Evolutionary conservation across 2,888 invertebrate species (phyloP).

Genomic region (Electrophaes corylata): DNA sequence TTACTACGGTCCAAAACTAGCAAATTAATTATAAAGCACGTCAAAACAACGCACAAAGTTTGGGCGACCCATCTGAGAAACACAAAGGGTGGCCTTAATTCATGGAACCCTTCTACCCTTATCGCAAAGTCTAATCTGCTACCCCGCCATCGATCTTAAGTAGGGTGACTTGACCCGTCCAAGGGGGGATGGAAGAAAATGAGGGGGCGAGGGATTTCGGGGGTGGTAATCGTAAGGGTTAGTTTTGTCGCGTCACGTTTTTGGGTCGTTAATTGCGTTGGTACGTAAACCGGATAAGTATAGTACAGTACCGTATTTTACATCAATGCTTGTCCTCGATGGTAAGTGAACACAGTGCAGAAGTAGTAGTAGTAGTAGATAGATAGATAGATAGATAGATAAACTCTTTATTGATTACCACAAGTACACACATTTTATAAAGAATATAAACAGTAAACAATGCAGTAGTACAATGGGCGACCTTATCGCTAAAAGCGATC

Average conservation of each 20-base stretch:
- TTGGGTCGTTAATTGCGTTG: slow-evolving; percentile 32
- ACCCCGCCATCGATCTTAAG: slow-evolving; percentile 83
- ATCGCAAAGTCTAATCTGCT: slow-evolving; percentile 78
- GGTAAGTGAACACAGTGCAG: no score
- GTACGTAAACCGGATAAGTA: background rate
- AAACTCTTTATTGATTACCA: no score
- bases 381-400: no score
- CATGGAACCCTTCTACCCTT: slow-evolving; percentile 73
- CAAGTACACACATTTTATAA: no score
- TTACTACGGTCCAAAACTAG: slow-evolving; percentile 74
- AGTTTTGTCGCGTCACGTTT: slow-evolving; percentile 71
- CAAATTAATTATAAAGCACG: slow-evolving; percentile 83
- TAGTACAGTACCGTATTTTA: no score
- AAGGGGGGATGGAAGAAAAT: slow-evolving; percentile 78
- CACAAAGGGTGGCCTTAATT: slow-evolving; percentile 76
- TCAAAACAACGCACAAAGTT: slow-evolving; percentile 80
- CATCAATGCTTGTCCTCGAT: no score
- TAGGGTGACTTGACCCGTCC: slow-evolving; percentile 78
- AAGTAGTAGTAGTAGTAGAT: no score
- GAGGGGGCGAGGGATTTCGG: slow-evolving; percentile 65
- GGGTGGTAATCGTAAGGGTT: slow-evolving; percentile 67
- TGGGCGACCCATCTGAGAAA: slow-evolving; percentile 74
- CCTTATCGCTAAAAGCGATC: no score
- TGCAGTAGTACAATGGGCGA: no score
- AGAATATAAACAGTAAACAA: no score